These are phyloP conservation scores for Pentamera pediparva DNA, from an alignment of 53 echinoderm and acorn worm species.

Conservation along the genomic window DNA sequence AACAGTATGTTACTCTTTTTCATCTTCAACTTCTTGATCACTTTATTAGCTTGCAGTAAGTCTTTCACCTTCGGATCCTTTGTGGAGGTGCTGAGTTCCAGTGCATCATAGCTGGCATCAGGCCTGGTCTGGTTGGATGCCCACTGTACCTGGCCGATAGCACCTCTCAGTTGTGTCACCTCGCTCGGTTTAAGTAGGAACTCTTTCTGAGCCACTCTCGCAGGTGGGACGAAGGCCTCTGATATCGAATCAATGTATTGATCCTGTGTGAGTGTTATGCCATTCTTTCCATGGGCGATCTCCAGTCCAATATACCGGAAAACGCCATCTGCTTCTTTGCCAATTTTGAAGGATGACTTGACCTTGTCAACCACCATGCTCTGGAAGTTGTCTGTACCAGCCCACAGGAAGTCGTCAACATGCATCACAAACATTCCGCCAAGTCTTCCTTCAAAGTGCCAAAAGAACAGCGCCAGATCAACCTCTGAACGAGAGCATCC, in stretches of 20 bases:
- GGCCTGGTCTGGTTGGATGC: background rate
- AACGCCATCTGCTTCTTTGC: background rate
- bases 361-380: background rate
- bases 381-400: background rate
- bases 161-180: background rate
- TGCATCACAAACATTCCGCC: background rate
- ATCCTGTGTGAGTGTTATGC: background rate
- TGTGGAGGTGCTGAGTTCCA: background rate
- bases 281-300: background rate
- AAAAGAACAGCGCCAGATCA: background rate
- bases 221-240: background rate
- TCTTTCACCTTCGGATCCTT: background rate
- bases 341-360: background rate
- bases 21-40: background rate
- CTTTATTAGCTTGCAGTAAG: background rate
- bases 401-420: background rate
- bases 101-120: background rate
- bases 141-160: background rate
- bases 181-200: background rate
- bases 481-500: background rate
- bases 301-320: constrained; percentile 1
- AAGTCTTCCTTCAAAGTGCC: background rate
- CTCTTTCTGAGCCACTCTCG: background rate
- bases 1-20: background rate
- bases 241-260: background rate